Conservation (phyloP, 2,888 invertebrate species). For the Napeogenes sylphis region DNA sequence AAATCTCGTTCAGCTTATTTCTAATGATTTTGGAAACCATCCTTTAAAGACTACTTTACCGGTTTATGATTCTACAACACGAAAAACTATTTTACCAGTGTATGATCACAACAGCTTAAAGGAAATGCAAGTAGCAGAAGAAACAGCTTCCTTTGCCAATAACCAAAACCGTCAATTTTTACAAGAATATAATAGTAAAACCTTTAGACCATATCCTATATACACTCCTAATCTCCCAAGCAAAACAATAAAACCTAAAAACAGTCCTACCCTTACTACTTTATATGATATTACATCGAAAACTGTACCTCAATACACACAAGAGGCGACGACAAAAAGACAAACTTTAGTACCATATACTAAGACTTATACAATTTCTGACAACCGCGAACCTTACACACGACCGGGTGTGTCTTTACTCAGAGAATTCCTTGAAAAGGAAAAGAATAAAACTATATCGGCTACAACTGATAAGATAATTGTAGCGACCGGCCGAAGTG, state of each 20-base stretch:
- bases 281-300: slow-evolving; percentile 65
- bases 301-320: slow-evolving; percentile 37
- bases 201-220: slow-evolving; percentile 65
- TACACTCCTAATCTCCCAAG: slow-evolving; percentile 58
- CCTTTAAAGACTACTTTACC: slow-evolving; percentile 54
- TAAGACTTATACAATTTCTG: slow-evolving; percentile 50
- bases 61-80: slow-evolving; percentile 57
- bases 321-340: slow-evolving; percentile 56
- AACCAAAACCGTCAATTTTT: slow-evolving; percentile 68
- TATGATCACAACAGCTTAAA: slow-evolving; percentile 65
- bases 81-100: slow-evolving; percentile 55
- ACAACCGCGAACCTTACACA: slow-evolving; percentile 65
- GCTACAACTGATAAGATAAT: slow-evolving; percentile 49
- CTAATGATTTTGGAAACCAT: slow-evolving; percentile 56
- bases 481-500: slow-evolving; percentile 49
- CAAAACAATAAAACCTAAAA: slow-evolving; percentile 50
- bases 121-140: slow-evolving; percentile 85
- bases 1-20: slow-evolving; percentile 63
- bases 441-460: slow-evolving; percentile 56
- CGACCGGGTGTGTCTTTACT: slow-evolving; percentile 68
- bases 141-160: slow-evolving; percentile 85
- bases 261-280: slow-evolving; percentile 64
- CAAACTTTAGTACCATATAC: slow-evolving; percentile 67
- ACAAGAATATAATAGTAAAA: slow-evolving; percentile 63
- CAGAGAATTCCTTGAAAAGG: slow-evolving; percentile 60